phyloP scores from a whole-genome alignment of 2,113 vertebrate species.

The Gnathonemus longibarbis region DNA sequence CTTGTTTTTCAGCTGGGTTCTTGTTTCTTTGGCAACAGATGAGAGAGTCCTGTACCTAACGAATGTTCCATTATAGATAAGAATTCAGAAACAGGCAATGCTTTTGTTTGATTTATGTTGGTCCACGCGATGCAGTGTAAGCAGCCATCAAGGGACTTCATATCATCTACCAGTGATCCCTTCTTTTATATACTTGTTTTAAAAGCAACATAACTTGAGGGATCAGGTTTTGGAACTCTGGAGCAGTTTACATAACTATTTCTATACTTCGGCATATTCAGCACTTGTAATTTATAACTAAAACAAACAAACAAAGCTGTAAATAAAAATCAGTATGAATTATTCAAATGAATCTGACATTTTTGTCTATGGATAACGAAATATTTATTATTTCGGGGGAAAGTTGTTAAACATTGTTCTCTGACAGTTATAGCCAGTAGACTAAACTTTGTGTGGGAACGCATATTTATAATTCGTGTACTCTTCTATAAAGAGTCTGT shows the following conservation, averaged over 20 bases:
- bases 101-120: background rate
- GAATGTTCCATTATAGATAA: background rate
- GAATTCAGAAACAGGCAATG: background rate
- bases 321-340: background rate
- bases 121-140: background rate
- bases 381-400: background rate
- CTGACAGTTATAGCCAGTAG: background rate
- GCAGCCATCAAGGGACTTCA: background rate
- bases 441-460: background rate
- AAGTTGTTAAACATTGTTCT: background rate
- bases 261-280: background rate
- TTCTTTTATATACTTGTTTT: background rate
- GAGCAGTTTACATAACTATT: background rate
- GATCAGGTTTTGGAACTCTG: background rate
- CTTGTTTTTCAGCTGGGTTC: background rate
- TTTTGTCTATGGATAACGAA: background rate
- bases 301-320: background rate
- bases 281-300: background rate
- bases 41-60: background rate
- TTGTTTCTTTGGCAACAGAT: background rate
- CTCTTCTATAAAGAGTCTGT: background rate
- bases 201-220: background rate
- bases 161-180: background rate
- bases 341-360: background rate
- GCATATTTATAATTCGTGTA: background rate